Conservation (phyloP, 2,888 invertebrate genomes). For the Adelognathus sp. region DNA sequence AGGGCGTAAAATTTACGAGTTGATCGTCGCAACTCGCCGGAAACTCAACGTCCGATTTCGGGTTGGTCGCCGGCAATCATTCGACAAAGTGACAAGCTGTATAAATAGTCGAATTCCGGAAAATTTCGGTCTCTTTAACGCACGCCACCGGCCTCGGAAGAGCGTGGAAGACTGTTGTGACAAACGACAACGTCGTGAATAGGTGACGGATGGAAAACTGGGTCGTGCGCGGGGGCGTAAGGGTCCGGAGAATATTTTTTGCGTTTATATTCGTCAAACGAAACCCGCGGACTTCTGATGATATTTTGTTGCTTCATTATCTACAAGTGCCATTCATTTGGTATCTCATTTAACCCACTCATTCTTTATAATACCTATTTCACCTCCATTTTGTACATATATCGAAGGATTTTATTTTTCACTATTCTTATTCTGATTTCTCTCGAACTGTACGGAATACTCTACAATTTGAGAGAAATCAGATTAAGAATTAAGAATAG, state of each 20-base stretch:
- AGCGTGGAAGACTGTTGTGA: conserved; percentile 43
- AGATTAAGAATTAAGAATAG: no score
- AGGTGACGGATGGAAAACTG: conserved; percentile 39
- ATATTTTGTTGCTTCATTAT: background rate
- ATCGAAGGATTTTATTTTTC: no score
- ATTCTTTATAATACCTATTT: background rate
- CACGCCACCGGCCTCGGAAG: conserved; percentile 17
- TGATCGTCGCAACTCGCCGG: background rate
- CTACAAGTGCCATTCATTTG: background rate
- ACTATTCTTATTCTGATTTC: no score
- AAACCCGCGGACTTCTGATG: background rate
- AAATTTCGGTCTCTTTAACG: conserved; percentile 41
- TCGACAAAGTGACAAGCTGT: conserved; percentile 50
- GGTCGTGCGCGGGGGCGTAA: conserved; percentile 36
- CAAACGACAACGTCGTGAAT: conserved; percentile 44
- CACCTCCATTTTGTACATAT: no score
- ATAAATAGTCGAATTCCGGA: conserved; percentile 54
- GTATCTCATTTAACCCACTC: background rate
- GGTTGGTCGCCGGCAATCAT: conserved; percentile 33
- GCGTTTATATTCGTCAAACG: conserved; percentile 3
- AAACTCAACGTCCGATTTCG: conserved; percentile 44
- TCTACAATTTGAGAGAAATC: no score
- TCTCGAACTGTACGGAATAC: no score
- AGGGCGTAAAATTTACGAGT: background rate
- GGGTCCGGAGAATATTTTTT: background rate